phyloP scores from a whole-genome alignment of 2,888 invertebrate species.

The Melinopterus prodromus region DNA sequence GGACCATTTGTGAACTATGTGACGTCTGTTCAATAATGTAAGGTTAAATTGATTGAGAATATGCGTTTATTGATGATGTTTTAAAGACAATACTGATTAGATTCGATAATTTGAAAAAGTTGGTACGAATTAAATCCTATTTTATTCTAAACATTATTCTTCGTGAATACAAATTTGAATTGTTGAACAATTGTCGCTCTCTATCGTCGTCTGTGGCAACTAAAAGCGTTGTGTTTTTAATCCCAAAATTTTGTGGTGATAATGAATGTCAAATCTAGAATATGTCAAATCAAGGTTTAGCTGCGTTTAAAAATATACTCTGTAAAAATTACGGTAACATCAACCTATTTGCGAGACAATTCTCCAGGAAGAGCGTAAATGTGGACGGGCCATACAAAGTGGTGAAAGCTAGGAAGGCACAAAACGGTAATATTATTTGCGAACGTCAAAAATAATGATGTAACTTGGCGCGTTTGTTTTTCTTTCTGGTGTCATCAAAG shows the following conservation, averaged over 20 bases:
- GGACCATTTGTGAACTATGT: too few species aligned
- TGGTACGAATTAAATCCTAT: too few species aligned
- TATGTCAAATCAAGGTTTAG: conserved; percentile 48
- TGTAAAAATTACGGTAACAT: conserved; percentile 41
- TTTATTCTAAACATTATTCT: too few species aligned
- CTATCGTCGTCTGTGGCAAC: background rate
- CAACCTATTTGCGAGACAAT: conserved; percentile 45
- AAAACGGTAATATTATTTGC: conserved; percentile 44
- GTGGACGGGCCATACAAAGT: conserved; percentile 54
- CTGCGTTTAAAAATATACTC: conserved; percentile 32
- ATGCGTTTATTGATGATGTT: too few species aligned
- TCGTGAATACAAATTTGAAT: background rate
- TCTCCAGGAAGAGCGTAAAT: conserved; percentile 54
- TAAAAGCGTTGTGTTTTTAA: background rate
- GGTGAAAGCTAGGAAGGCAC: conserved; percentile 50
- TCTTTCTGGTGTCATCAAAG: conserved; percentile 39
- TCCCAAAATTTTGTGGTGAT: conserved; percentile 22
- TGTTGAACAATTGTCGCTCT: background rate
- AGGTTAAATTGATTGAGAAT: too few species aligned
- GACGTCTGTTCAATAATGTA: too few species aligned
- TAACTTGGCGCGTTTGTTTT: conserved; percentile 5
- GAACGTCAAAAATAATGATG: conserved; percentile 33
- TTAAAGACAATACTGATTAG: too few species aligned
- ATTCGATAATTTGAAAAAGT: too few species aligned
- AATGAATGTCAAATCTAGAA: conserved; percentile 35